These are phyloP conservation scores for Mugil cephalus DNA, from an alignment of 2,113 vertebrate species.

Conservation along the genomic window DNA sequence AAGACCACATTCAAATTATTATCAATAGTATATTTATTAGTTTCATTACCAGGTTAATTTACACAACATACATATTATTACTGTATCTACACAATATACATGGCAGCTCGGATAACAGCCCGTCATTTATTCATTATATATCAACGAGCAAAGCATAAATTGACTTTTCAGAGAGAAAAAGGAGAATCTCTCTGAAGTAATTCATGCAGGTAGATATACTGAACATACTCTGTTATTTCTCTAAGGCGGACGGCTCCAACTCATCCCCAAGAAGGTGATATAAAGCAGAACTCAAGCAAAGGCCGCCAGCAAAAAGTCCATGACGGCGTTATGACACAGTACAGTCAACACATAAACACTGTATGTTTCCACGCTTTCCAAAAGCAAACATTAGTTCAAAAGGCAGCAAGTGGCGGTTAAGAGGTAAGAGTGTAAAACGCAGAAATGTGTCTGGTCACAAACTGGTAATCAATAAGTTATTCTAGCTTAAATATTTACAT, in stretches of 20 bases:
- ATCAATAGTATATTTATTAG: conserved; percentile 17
- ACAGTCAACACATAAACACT: not conserved
- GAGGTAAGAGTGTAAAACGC: conserved; percentile 47
- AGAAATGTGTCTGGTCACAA: conserved; percentile 16
- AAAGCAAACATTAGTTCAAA: conserved; percentile 31
- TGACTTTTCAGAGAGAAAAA: not conserved
- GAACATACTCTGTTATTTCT: not conserved
- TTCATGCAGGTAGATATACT: not conserved
- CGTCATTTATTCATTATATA: too few species aligned
- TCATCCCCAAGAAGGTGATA: not conserved
- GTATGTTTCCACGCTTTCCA: not conserved
- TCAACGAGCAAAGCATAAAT: too few species aligned
- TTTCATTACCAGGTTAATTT: conserved; percentile 25
- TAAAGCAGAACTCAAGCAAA: conserved; percentile 6
- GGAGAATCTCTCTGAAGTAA: not conserved
- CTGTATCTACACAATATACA: not conserved
- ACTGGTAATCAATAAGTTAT: conserved; percentile 40
- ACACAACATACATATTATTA: conserved; percentile 13
- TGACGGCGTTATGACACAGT: conserved; percentile 9
- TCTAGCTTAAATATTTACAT: conserved; percentile 28
- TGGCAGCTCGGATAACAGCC: too few species aligned
- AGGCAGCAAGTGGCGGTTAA: conserved; percentile 45
- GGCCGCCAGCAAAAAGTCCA: conserved; percentile 14
- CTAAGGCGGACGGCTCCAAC: not conserved
- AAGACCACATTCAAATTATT: too few species aligned